A percentile compares a stretch with the other conserved stretches of the same genome.
phyloP scores from a whole-genome alignment of 2,888 invertebrate species.

The Drosophila aldrichi region DNA sequence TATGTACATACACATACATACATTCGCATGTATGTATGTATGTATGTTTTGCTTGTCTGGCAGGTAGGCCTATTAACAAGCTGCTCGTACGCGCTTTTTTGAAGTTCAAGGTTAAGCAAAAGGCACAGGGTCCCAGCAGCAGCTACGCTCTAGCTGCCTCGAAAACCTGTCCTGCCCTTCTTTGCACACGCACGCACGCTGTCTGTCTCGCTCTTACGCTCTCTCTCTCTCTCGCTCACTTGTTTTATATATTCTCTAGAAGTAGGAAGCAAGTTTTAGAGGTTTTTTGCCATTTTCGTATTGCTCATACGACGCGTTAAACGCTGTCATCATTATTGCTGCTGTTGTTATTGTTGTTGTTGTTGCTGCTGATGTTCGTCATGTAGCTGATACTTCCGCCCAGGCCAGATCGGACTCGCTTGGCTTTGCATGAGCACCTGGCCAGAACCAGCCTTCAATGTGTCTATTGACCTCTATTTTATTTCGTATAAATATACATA shows the following conservation, averaged over 20 bases:
- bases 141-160: conserved; percentile 17
- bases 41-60: conserved; percentile 14
- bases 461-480: conserved; percentile 82
- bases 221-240: not conserved
- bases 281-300: conserved; percentile 41
- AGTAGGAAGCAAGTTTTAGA: conserved; percentile 68
- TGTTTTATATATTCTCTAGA: conserved; percentile 21
- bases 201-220: conserved; percentile 22
- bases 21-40: not conserved
- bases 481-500: not conserved
- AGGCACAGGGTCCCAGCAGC: conserved; percentile 19
- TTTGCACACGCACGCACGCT: conserved; percentile 46
- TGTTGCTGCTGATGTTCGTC: conserved; percentile 20
- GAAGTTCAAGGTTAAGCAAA: conserved; percentile 84
- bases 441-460: conserved; percentile 73
- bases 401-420: conserved; percentile 28
- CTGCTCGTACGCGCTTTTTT: conserved; percentile 66
- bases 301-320: conserved; percentile 61
- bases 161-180: conserved; percentile 63
- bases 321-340: conserved; percentile 8
- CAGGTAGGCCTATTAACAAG: conserved; percentile 73
- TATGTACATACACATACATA: conserved; percentile 17
- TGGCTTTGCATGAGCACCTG: conserved; percentile 39
- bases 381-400: conserved; percentile 65
- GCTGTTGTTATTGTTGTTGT: not conserved